These are phyloP conservation scores for Menidia beryllina DNA, from an alignment of 2,113 vertebrate species.

Conservation along the genomic window DNA sequence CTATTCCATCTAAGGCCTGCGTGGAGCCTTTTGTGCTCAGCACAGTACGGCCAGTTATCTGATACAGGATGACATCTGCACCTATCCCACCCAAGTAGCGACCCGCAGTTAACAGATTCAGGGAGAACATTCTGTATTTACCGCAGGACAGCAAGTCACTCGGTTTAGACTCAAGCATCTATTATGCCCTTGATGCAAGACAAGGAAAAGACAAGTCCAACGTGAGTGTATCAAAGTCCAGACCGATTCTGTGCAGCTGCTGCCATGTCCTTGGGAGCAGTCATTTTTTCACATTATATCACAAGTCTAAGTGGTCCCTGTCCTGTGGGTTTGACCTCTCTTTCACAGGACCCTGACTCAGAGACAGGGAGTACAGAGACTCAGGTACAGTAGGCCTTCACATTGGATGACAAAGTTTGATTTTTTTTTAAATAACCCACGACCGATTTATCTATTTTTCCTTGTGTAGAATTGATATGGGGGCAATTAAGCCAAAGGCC, in stretches of 20 bases:
- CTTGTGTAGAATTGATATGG: slow-evolving; percentile 59
- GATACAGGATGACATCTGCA: not conserved
- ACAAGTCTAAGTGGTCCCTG: not conserved
- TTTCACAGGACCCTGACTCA: slow-evolving; percentile 66
- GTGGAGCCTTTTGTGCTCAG: not conserved
- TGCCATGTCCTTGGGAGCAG: not conserved
- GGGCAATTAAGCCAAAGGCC: slow-evolving; percentile 2
- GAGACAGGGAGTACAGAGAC: slow-evolving; percentile 57
- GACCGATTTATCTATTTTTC: slow-evolving; percentile 7
- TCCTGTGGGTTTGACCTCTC: slow-evolving; percentile 17
- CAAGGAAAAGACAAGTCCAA: slow-evolving; percentile 44
- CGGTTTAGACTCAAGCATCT: slow-evolving; percentile 49
- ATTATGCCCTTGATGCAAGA: slow-evolving; percentile 53
- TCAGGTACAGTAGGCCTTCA: not conserved
- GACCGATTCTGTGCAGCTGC: not conserved
- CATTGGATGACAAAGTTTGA: not conserved
- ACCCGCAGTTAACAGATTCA: slow-evolving; percentile 42
- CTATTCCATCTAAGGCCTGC: not conserved
- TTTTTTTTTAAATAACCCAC: slow-evolving; percentile 7
- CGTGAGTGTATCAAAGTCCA: slow-evolving; percentile 47
- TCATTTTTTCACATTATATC: not conserved
- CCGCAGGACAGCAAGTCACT: slow-evolving; percentile 56
- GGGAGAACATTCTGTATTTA: slow-evolving; percentile 55
- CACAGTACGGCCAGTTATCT: slow-evolving; percentile 11
- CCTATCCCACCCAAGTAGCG: slow-evolving; percentile 8